phyloP scores from a whole-genome alignment of 2,888 invertebrate species.

The Sarcophaga subvicina region DNA sequence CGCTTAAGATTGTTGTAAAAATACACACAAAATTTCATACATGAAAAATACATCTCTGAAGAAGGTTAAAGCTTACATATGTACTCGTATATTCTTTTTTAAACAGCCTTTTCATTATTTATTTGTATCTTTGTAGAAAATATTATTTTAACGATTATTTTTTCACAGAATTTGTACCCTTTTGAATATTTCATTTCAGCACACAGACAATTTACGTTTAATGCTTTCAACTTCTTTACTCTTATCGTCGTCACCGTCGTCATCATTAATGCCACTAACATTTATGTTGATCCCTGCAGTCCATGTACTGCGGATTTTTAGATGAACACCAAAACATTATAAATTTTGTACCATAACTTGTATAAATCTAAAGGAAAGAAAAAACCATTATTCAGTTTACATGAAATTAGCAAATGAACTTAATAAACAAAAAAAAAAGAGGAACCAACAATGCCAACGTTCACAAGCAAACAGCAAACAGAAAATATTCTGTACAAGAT shows the following conservation, averaged over 20 bases:
- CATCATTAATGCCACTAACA: not conserved
- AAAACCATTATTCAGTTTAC: not conserved
- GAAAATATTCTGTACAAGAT: not conserved
- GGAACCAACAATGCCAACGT: not conserved
- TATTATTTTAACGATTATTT: too few species aligned
- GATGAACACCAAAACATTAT: not conserved
- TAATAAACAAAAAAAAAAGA: too few species aligned
- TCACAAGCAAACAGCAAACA: not conserved
- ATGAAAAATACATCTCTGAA: too few species aligned
- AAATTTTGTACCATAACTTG: not conserved
- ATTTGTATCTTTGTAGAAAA: too few species aligned
- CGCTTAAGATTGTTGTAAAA: too few species aligned
- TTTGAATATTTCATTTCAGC: not conserved
- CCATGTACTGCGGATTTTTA: not conserved
- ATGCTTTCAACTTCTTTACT: not conserved
- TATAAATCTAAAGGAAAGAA: not conserved
- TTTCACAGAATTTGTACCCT: not conserved
- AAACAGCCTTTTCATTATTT: too few species aligned
- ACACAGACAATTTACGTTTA: too few species aligned
- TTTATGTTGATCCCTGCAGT: not conserved
- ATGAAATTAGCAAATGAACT: not conserved
- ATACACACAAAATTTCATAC: too few species aligned
- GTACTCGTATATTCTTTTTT: too few species aligned
- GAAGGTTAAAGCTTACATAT: too few species aligned
- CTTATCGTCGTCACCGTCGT: not conserved